phyloP scores from a whole-genome alignment of 2,113 vertebrate species.

The Mastomys coucha region DNA sequence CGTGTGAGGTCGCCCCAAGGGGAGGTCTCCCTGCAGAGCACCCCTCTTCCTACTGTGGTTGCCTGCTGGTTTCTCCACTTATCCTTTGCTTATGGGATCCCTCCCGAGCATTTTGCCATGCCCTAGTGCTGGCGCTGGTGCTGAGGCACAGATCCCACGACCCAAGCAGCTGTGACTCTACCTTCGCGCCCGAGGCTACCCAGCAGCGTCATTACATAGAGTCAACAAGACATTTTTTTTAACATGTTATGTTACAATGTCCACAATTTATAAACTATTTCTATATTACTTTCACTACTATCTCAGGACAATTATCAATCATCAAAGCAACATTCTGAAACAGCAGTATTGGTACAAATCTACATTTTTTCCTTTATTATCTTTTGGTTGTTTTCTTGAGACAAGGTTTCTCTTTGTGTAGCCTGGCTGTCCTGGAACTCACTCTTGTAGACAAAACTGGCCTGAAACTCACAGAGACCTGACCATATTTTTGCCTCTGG shows the following conservation, averaged over 20 bases:
- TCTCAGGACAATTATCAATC: conserved; percentile 21
- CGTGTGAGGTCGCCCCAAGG: neutral
- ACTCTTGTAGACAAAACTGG: neutral
- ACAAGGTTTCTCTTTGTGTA: neutral
- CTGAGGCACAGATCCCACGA: neutral
- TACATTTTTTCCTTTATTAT: conserved; percentile 19
- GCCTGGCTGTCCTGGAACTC: neutral
- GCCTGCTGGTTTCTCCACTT: neutral
- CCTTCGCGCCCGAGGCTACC: neutral
- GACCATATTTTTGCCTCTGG: neutral
- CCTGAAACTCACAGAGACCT: neutral
- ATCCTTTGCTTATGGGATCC: neutral
- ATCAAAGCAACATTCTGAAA: neutral
- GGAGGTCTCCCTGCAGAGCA: neutral
- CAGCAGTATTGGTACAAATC: conserved; percentile 14
- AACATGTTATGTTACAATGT: neutral
- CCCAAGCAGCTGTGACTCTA: neutral
- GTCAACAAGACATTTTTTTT: neutral
- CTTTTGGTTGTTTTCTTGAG: neutral
- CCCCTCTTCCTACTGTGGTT: neutral
- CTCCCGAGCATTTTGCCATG: neutral
- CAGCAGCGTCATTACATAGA: neutral
- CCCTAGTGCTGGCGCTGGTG: neutral
- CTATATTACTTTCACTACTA: neutral
- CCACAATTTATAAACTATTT: neutral